Conservation (phyloP, 2,888 invertebrate genomes). For the Rotaria macrura region DNA sequence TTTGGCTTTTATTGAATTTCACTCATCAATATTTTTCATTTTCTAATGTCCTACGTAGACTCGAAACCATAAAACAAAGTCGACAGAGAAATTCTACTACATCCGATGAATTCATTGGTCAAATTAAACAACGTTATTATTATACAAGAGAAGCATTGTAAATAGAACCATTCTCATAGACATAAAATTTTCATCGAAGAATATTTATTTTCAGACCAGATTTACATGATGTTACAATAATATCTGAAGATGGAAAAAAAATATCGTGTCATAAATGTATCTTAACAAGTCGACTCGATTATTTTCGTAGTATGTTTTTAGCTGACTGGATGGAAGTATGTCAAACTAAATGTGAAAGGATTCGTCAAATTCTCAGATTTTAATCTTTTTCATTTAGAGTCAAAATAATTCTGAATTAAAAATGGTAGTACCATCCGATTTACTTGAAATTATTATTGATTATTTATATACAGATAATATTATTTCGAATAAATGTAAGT, state of each 20-base stretch:
- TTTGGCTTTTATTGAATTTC: neutral
- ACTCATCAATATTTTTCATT: neutral
- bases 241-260: slow-evolving; percentile 42
- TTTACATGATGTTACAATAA: slow-evolving; percentile 38
- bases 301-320: slow-evolving; percentile 72
- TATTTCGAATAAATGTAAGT: slow-evolving; percentile 48
- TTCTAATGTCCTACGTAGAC: neutral
- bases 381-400: slow-evolving; percentile 51
- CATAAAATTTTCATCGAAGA: neutral
- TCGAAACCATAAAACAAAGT: neutral
- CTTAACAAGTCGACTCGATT: slow-evolving; percentile 69
- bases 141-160: slow-evolving; percentile 4
- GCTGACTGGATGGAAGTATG: slow-evolving; percentile 66
- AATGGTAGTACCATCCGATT: slow-evolving; percentile 57
- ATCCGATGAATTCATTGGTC: neutral
- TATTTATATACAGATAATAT: slow-evolving; percentile 66
- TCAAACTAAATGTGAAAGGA: slow-evolving; percentile 30
- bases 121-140: neutral
- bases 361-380: neutral
- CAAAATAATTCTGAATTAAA: slow-evolving; percentile 52
- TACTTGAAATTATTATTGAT: slow-evolving; percentile 61
- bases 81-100: neutral
- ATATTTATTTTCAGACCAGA: too few relatives aligned
- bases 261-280: slow-evolving; percentile 66
- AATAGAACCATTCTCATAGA: neutral